Base-by-base conservation (phyloP, 2,888 invertebrate genomes). In the Nomada ferruginata region DNA sequence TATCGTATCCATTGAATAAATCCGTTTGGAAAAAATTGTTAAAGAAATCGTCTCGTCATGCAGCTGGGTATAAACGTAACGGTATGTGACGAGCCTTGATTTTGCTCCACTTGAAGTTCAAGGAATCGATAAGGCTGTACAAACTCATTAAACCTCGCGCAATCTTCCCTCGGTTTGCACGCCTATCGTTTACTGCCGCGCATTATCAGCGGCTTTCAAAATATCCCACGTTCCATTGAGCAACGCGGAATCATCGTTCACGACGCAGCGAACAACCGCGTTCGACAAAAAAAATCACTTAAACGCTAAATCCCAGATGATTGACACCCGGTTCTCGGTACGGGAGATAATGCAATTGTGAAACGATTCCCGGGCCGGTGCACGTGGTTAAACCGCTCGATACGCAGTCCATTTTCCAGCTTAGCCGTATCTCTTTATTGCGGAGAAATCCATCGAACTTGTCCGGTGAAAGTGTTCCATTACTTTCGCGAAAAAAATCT, bases 391-490 rank as follows among this genome's bases (percentile, higher is more conserved):
- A 23, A 3, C 47, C 47, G 42, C 53, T 61, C 47, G 42, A 65
- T 47, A 60, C 59, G 63, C 36, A 50, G 47, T 55, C 52, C 13
- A 81, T 60, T 76, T 76, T 65, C 74, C 79, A 50, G 47, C 61
- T 36, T 36, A 36, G 7, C 11, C 59, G 4, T 57, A 42, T 55
- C 60, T 23, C 59, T 66, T 77, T 81, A 60, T 53, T 53, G 29
- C 68, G 9, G 71, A 70, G 73, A 79, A 82, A 66, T 79, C 68
- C 74, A 18, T 74, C 36, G 79, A 79, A 72, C 50, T 26, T 55
- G 15, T 36, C 47, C 60, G 70, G 81, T 83, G 86, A 86, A 86
- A 86, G 82, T 72, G 74, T 77, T 76, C 57, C 65, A 59, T 74
- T 72, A 65, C 71, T 63, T 68, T 69, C n/a, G 66, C 59, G 20